Conservation (phyloP, 2,888 invertebrate genomes). For the Saturnia japonica region DNA sequence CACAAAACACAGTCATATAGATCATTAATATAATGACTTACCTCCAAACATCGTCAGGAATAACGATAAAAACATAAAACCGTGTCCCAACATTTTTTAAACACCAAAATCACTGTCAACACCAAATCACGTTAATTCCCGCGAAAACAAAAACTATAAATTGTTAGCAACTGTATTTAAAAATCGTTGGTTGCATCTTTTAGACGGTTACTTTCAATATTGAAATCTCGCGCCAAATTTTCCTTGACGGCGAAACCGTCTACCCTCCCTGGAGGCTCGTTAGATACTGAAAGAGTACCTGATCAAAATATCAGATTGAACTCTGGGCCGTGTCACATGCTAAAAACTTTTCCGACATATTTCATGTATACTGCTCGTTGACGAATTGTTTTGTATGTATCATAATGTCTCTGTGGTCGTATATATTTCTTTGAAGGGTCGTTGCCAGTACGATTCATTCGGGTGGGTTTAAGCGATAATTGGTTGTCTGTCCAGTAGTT, state of each 20-base stretch:
- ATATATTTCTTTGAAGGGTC: constrained; percentile 36
- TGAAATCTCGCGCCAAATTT: constrained; percentile 38
- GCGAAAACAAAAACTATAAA: constrained; percentile 13
- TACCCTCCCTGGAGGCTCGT: constrained; percentile 40
- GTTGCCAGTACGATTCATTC: constrained; percentile 48
- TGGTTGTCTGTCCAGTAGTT: constrained; percentile 44
- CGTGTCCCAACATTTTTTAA: constrained; percentile 53
- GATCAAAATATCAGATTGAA: constrained; percentile 46
- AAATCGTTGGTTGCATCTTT: constrained; percentile 8
- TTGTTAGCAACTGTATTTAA: constrained; percentile 23
- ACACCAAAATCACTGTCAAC: not conserved
- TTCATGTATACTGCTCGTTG: constrained; percentile 33
- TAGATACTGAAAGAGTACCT: constrained; percentile 51
- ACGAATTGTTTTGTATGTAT: constrained; percentile 8
- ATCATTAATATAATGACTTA: no score
- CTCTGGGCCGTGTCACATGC: constrained; percentile 29
- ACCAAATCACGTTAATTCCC: not conserved
- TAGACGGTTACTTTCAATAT: constrained; percentile 27
- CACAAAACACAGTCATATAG: no score
- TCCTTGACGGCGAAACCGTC: constrained; percentile 35
- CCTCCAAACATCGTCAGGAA: constrained; percentile 64
- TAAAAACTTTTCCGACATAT: constrained; percentile 23
- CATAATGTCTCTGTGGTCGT: constrained; percentile 32
- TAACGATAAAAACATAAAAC: constrained; percentile 49
- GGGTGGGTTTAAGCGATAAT: constrained; percentile 53